A percentile compares a stretch with the other conserved stretches of the same genome.
phyloP scores from a whole-genome alignment of 1,140 invertebrate species.

The Eumeta japonica region DNA sequence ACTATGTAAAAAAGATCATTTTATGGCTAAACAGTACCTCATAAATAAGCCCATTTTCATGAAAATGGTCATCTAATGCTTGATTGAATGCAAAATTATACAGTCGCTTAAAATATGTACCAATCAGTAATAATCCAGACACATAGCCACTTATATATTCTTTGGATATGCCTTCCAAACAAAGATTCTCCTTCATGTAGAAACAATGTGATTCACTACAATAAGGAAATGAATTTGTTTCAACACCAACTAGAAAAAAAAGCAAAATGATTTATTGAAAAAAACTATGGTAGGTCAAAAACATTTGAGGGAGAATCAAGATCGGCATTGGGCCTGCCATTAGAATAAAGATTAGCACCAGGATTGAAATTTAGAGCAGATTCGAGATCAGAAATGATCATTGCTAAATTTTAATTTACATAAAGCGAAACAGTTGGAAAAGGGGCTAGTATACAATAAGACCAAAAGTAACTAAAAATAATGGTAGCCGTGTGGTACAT shows the following conservation, averaged over 20 bases:
- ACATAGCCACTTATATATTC: slow-evolving; percentile 33
- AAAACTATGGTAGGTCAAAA: too few relatives aligned
- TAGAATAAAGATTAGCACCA: too few relatives aligned
- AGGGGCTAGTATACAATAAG: too few relatives aligned
- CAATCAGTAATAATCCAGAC: slow-evolving; percentile 32
- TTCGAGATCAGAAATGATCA: too few relatives aligned
- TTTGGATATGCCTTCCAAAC: slow-evolving; percentile 45
- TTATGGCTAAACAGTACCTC: too few relatives aligned
- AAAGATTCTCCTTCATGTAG: slow-evolving; percentile 33
- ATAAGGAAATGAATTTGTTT: slow-evolving; percentile 47
- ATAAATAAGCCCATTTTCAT: slow-evolving; percentile 44
- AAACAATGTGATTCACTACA: slow-evolving; percentile 35
- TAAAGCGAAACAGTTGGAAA: too few relatives aligned
- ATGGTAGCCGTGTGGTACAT: too few relatives aligned
- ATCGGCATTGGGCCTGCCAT: too few relatives aligned
- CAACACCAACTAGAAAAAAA: slow-evolving; percentile 45
- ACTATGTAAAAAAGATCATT: slow-evolving; percentile 7
- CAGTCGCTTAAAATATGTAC: slow-evolving; percentile 44
- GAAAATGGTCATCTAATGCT: slow-evolving; percentile 33
- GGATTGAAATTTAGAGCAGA: too few relatives aligned
- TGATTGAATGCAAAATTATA: slow-evolving; percentile 44
- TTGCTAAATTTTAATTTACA: too few relatives aligned
- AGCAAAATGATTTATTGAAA: slow-evolving; percentile 6
- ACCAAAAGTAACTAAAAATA: too few relatives aligned
- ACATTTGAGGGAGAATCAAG: too few relatives aligned